phyloP scores from a whole-genome alignment of 2,797 vertebrate species.

The Sarcoramphus papa region DNA sequence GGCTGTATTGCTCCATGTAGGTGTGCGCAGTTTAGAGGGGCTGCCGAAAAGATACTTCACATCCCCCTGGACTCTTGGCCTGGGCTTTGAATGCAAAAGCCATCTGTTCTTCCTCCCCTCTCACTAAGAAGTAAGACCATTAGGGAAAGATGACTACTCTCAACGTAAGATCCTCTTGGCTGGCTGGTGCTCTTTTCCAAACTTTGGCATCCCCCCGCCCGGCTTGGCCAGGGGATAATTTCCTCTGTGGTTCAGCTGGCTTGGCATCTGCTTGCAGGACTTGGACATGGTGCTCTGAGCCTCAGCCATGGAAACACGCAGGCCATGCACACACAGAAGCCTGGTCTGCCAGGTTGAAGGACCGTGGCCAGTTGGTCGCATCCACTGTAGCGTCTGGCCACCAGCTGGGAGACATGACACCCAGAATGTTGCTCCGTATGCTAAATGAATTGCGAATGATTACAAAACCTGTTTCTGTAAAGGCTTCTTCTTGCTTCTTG shows the following conservation, averaged over 20 bases:
- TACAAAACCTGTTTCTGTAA: conserved; percentile 39
- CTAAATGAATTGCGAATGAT: conserved; percentile 51
- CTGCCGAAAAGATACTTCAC: neutral
- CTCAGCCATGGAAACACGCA: neutral
- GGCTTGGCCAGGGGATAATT: neutral
- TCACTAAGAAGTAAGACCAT: neutral
- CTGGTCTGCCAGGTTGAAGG: conserved; percentile 24
- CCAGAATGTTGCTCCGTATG: conserved; percentile 54
- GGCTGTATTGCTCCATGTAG: neutral
- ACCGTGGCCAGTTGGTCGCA: conserved; percentile 33
- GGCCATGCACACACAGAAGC: neutral
- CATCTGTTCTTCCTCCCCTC: neutral
- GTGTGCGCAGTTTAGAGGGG: neutral
- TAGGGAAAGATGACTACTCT: neutral
- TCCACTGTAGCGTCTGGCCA: conserved; percentile 40
- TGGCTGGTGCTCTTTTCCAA: neutral
- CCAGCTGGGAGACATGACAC: conserved; percentile 51
- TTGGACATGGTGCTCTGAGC: neutral
- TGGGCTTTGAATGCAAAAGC: neutral
- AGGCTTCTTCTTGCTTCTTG: conserved; percentile 28
- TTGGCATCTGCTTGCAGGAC: neutral
- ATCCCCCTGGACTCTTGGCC: neutral
- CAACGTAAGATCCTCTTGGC: neutral
- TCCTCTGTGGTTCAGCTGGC: conserved; percentile 24
- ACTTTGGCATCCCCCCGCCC: neutral